A percentile compares a stretch with the other conserved stretches of the same genome.
phyloP scores from a whole-genome alignment of 2,888 invertebrate species.

The Tachina fera region DNA sequence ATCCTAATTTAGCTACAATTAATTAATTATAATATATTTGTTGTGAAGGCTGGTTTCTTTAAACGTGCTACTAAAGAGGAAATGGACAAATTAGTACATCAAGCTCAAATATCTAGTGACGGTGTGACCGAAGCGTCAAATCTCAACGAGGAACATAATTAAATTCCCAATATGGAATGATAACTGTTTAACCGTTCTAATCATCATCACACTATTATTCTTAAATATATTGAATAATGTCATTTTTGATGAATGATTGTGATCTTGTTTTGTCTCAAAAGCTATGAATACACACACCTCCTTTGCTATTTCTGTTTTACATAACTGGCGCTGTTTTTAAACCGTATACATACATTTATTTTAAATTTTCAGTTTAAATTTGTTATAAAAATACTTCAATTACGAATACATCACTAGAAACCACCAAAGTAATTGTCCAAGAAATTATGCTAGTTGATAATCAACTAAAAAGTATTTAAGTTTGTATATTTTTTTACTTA shows the following conservation, averaged over 20 bases:
- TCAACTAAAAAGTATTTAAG: constrained; percentile 26
- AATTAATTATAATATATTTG: not conserved
- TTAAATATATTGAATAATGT: not conserved
- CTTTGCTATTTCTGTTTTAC: constrained; percentile 54
- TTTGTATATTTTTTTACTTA: constrained; percentile 39
- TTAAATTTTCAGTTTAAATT: constrained; percentile 40
- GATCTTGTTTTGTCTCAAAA: constrained; percentile 56
- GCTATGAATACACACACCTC: constrained; percentile 64
- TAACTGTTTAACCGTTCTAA: not conserved
- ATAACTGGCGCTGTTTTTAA: constrained; percentile 30
- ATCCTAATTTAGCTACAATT: too few species aligned
- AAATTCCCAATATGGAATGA: constrained; percentile 3
- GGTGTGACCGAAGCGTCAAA: constrained; percentile 79
- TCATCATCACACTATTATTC: constrained; percentile 8
- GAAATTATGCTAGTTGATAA: constrained; percentile 36
- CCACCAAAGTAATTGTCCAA: not conserved
- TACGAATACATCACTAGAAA: constrained; percentile 57
- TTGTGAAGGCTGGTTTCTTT: constrained; percentile 83
- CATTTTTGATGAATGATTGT: constrained; percentile 32
- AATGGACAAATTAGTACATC: constrained; percentile 82
- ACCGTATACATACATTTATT: constrained; percentile 20
- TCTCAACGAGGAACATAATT: constrained; percentile 76
- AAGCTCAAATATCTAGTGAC: constrained; percentile 76
- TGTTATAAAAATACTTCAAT: constrained; percentile 57
- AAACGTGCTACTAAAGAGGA: constrained; percentile 83